Evolutionary conservation across 2,888 invertebrate species (phyloP).

Genomic region (Machimus rusticus): DNA sequence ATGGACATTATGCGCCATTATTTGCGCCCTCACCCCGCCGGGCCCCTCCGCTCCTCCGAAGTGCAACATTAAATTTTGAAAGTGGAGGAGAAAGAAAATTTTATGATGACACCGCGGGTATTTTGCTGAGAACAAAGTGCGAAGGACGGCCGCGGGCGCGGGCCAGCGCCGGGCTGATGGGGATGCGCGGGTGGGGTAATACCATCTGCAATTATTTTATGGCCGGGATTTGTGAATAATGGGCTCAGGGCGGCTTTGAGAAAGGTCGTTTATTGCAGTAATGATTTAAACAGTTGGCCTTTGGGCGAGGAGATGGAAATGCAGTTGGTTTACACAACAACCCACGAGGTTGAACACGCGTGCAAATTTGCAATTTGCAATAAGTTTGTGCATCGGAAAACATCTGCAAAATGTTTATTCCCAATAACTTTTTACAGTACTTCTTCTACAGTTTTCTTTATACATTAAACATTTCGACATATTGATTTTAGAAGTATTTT

Average conservation of each 20-base stretch:
- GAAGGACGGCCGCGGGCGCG: slow-evolving; percentile 4
- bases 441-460: no score
- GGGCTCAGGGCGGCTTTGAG: not conserved
- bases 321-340: no score
- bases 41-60: slow-evolving; percentile 1
- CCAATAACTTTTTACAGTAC: no score
- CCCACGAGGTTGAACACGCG: not conserved
- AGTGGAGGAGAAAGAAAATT: slow-evolving; percentile 31
- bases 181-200: not conserved
- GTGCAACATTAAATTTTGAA: slow-evolving; percentile 44
- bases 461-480: no score
- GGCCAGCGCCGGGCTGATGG: not conserved
- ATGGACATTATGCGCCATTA: slow-evolving; percentile 62
- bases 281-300: not conserved
- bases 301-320: not conserved
- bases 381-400: no score
- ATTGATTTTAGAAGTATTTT: no score
- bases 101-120: slow-evolving; percentile 40
- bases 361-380: no score
- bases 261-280: slow-evolving; percentile 7
- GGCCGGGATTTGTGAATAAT: slow-evolving; percentile 20
- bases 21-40: slow-evolving; percentile 50
- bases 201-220: slow-evolving; percentile 34
- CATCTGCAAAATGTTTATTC: no score
- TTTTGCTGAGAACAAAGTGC: slow-evolving; percentile 40